Evolutionary conservation across 2,797 vertebrate species (phyloP), one percentile per base, ranked within the genome.

Genomic region (Sorex maritimensis): DNA sequence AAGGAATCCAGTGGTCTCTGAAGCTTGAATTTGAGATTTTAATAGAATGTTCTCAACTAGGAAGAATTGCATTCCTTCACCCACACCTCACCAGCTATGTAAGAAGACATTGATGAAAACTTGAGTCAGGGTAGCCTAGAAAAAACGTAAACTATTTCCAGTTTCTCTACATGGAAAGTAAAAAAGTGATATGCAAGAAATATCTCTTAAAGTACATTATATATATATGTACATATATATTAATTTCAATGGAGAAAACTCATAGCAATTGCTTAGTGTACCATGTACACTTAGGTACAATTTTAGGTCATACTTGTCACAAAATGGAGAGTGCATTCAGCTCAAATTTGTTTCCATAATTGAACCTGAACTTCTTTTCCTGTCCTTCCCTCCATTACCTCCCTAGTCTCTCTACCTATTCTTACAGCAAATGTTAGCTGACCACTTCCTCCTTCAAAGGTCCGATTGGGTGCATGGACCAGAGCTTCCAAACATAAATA

Each of bases 231-330:
- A n/a, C n/a, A 41, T 49, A 63, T 30, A 80, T 88, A 67, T 63
- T 52, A 19, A 38, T 84, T 88, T 86, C 17, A 78, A 69, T 78
- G 19, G 85, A 82, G 10, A 52, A 89, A 71, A 34, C 38, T 14
- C 58, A 14, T 49, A 77, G 6, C 24, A 28, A 30, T 67, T 17
- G 17, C 6, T 58, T 77, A 10, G 6, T 55, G 46, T 68, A 34
- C 8, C 26, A 24, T 23, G 23, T 44, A 30, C 1, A 72, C 68
- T 78, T 61, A 44, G 26, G 46, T 81, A 41, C 14, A 74, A 58
- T 49, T 78, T 58, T 68, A 9, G 26, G 46, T 61, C 23, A 52
- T 19, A 30, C 52, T 73, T 72, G 21, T 55, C 65, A 46, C 44
- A 77, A 77, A 77, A 88, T 78, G 44, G 49, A 52, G 26, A 26